Conservation (phyloP, 2,113 vertebrate genomes). For the Ammospiza caudacuta region DNA sequence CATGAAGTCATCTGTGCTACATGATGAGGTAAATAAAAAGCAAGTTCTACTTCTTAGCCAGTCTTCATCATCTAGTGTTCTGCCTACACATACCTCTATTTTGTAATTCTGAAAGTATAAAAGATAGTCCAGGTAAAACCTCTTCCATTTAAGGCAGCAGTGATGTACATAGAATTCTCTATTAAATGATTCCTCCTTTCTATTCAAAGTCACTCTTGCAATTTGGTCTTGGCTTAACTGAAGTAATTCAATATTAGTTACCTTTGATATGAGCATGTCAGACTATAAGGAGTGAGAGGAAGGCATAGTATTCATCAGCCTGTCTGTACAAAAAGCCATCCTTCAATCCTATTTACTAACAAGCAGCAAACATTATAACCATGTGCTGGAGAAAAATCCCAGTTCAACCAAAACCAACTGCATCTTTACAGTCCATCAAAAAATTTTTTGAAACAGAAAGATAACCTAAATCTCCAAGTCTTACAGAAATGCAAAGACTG, state of each 20-base stretch:
- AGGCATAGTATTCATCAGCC: background rate
- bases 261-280: background rate
- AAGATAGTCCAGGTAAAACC: background rate
- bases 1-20: background rate
- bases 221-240: background rate
- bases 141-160: background rate
- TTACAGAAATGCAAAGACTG: background rate
- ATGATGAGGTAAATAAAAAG: background rate
- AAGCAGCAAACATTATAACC: background rate
- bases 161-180: fast-evolving
- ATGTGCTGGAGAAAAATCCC: background rate
- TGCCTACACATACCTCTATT: background rate
- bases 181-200: background rate
- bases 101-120: background rate
- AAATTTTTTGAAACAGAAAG: background rate
- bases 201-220: background rate
- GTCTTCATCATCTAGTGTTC: background rate
- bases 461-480: background rate
- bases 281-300: background rate
- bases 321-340: background rate
- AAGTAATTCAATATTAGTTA: background rate
- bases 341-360: background rate
- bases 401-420: background rate
- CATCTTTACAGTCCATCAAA: background rate
- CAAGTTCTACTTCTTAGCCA: background rate